A percentile compares a stretch with the other conserved stretches of the same genome.
phyloP scores from a whole-genome alignment of 2,888 invertebrate species.

The Rotaria magnacalcarata region DNA sequence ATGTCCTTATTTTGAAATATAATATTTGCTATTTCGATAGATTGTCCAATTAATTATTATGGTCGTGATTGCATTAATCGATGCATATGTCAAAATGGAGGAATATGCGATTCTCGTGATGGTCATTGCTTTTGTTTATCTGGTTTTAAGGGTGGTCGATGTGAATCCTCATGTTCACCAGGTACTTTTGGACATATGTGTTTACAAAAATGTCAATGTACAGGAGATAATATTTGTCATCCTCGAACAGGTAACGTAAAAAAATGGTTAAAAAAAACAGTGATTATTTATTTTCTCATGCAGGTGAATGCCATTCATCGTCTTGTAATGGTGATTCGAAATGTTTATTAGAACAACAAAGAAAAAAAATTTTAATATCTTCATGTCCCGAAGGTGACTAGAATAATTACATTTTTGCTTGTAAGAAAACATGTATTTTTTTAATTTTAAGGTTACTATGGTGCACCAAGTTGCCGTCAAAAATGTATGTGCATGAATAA shows the following conservation, averaged over 20 bases:
- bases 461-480: not conserved
- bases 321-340: not conserved
- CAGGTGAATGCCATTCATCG: not conserved
- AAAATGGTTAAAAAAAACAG: not conserved
- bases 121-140: not conserved
- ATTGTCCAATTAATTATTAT: not conserved
- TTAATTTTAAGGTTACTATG: not conserved
- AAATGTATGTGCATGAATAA: conserved; percentile 35
- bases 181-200: conserved; percentile 23
- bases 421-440: not conserved
- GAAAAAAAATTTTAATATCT: not conserved
- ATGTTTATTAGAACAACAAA: conserved; percentile 6
- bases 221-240: not conserved
- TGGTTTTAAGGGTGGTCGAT: not conserved
- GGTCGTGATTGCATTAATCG: not conserved
- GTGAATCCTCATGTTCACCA: not conserved
- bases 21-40: not conserved
- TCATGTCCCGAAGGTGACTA: not conserved
- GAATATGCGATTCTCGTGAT: conserved; percentile 5
- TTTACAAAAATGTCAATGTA: conserved; percentile 28
- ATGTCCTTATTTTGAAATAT: not conserved
- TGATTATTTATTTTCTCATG: too few species aligned
- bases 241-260: not conserved
- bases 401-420: not conserved
- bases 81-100: conserved; percentile 19